Percentiles rank a stretch among this genome's conserved stretches.
phyloP scores from a whole-genome alignment of 2,888 invertebrate genomes.

The Netelia fuscicornis region DNA sequence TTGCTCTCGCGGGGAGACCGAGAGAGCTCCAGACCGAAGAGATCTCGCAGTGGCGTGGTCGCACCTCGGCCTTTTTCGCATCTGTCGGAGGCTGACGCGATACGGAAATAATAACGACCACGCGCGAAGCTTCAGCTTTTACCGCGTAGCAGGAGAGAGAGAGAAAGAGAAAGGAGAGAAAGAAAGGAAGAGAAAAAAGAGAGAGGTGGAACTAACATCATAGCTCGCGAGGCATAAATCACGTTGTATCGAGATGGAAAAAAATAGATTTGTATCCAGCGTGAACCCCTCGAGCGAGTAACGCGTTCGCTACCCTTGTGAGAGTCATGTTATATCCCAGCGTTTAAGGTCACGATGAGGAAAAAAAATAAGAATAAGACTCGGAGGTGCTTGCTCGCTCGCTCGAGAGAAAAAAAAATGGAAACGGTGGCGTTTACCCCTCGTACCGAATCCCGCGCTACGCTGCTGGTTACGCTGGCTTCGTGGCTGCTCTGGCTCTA shows the following conservation, averaged over 20 bases:
- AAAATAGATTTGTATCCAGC: slow-evolving; percentile 64
- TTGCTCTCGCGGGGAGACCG: slow-evolving; percentile 10
- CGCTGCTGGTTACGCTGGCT: background rate
- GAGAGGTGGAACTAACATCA: slow-evolving; percentile 57
- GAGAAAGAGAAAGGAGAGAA: slow-evolving; percentile 9
- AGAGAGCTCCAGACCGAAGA: slow-evolving; percentile 23
- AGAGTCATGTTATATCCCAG: slow-evolving; percentile 35
- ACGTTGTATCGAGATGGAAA: slow-evolving; percentile 58
- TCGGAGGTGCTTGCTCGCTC: slow-evolving; percentile 17
- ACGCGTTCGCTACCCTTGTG: background rate
- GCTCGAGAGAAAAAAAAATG: slow-evolving; percentile 49
- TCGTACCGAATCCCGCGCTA: slow-evolving; percentile 20
- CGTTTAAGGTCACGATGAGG: slow-evolving; percentile 53
- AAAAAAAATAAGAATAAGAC: slow-evolving; percentile 29
- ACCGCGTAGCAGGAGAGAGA: slow-evolving; percentile 23
- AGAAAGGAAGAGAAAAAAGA: slow-evolving; percentile 51
- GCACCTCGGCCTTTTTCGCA: slow-evolving; percentile 52
- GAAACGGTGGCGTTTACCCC: slow-evolving; percentile 52
- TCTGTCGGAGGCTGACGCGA: slow-evolving; percentile 69
- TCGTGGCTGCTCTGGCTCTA: slow-evolving; percentile 17
- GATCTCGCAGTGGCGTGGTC: slow-evolving; percentile 32
- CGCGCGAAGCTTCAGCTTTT: slow-evolving; percentile 48
- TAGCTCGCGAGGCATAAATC: slow-evolving; percentile 62
- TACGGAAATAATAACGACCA: slow-evolving; percentile 78
- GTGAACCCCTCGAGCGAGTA: background rate